Base-by-base conservation (phyloP, 2,113 vertebrate species). In the Ameiurus melas region DNA sequence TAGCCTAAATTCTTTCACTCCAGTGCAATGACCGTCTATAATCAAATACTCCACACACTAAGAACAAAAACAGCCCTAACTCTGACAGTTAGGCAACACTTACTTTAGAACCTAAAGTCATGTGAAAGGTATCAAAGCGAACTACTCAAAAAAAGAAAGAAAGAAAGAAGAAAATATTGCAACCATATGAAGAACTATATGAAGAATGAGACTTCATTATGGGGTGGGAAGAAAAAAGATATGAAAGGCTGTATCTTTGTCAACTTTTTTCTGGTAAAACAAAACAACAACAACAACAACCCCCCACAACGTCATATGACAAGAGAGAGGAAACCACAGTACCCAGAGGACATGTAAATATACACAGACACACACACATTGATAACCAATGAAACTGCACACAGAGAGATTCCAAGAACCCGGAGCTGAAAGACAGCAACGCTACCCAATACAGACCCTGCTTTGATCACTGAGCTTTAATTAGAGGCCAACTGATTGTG, bases 1-100 rank as follows among this genome's bases (percentile, higher is more conserved):
- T 30, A 77, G 30, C 77, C 64, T 88, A 43, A 71, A 87, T 30
- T 51, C 20, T 62, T 82, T 82, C 14, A 79, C 12, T 36, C 16
- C 47, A 64, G 13, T 19, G 51, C 81, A 66, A 79, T 17, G 6
- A 30, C 6, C 43, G 17, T 68, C 57, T 25, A 36, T 30, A 36
- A 75, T 83, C 20, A 33, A 8, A 47, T 25, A 62, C 33, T 62
- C 19, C 57, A 47, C 57, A 53, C 73, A 64, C 30, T 16, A 1
- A 53, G 36, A 58, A 73, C n/a, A 39, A 27, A 47, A 43, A 47
- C 13, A 71, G 13, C 53, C 43, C 75, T 4, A 16, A 55, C 10
- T 27, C 36, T 22, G 4, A 53, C 57, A 58, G 73, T 43, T 66
- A n/a, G 0, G 39, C 12, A 86, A 79, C 60, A 25, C 8, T 20